Conservation (phyloP, 2,113 vertebrate species). For the Promerops cafer region DNA sequence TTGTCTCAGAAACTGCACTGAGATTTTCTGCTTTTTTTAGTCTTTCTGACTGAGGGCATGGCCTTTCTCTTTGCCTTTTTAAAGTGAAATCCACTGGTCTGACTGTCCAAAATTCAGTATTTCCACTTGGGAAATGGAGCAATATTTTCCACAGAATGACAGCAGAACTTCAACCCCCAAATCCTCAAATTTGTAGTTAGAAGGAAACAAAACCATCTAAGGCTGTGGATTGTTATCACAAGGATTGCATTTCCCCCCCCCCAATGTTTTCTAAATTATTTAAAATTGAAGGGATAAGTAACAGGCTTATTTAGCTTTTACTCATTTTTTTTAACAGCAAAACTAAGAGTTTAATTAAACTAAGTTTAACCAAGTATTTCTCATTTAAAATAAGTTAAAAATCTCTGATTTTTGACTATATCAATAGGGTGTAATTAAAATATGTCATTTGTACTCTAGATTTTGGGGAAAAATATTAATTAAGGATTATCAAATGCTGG, state of each 20-base stretch:
- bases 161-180: background rate
- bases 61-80: background rate
- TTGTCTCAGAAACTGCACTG: background rate
- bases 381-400: background rate
- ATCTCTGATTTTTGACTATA: rapidly evolving
- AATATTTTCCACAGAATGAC: background rate
- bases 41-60: background rate
- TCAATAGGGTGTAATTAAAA: background rate
- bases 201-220: background rate
- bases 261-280: background rate
- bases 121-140: background rate
- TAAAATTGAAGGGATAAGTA: background rate
- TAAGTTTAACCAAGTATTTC: background rate
- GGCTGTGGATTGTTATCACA: background rate
- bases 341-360: background rate
- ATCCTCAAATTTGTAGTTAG: background rate
- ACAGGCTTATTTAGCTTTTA: background rate
- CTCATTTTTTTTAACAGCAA: background rate
- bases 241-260: background rate
- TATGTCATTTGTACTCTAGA: background rate
- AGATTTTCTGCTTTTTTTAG: background rate
- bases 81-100: background rate
- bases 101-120: background rate
- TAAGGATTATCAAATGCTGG: background rate
- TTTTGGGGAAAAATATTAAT: background rate